phyloP scores from a whole-genome alignment of 30 jellyfish, hydroid and myxozoan genomes.

The Turritopsis rubra region DNA sequence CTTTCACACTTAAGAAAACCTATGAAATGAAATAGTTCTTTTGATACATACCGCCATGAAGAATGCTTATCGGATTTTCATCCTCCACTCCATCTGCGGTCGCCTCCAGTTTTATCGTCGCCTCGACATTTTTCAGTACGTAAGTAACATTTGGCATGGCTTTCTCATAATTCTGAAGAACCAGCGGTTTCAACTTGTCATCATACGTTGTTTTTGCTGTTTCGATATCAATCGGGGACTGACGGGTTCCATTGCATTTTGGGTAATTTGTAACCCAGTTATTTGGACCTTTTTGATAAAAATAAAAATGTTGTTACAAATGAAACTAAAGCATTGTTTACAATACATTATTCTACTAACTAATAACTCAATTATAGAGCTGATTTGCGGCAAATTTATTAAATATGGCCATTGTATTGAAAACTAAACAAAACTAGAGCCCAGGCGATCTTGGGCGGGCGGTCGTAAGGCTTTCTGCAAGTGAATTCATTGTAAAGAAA shows the following conservation, averaged over 20 bases:
- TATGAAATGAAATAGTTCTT: background rate
- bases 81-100: background rate
- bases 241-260: background rate
- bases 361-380: too few relatives aligned
- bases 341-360: too few relatives aligned
- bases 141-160: background rate
- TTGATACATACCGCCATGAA: background rate
- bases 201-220: background rate
- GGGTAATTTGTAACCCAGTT: background rate
- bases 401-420: background rate
- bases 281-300: background rate
- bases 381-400: background rate
- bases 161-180: background rate
- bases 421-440: too few relatives aligned
- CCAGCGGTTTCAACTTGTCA: background rate
- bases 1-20: too few relatives aligned
- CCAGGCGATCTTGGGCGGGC: too few relatives aligned
- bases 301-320: too few relatives aligned
- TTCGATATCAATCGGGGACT: slow-evolving; percentile 3
- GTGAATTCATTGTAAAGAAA: too few relatives aligned
- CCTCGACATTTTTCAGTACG: background rate
- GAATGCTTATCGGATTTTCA: background rate
- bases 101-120: background rate
- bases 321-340: too few relatives aligned
- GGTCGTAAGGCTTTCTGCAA: too few relatives aligned